Conservation (phyloP, 2,888 invertebrate genomes). For the Alloplasta piceator region DNA sequence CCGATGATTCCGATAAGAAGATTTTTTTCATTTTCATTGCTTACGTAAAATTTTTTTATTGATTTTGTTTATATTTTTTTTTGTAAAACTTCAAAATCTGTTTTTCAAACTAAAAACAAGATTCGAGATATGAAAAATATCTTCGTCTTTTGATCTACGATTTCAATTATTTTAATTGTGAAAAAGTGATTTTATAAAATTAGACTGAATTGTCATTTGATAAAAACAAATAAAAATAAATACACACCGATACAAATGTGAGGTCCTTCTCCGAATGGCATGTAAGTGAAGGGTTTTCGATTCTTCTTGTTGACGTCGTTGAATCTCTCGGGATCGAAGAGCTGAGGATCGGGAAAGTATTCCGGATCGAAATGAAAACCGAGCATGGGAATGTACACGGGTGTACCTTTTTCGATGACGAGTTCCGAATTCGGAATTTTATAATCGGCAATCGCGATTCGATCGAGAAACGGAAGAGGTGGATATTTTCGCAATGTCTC, state of each 20-base stretch:
- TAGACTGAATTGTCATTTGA: too few species aligned
- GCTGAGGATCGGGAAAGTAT: slow-evolving; percentile 80
- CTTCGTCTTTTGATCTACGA: too few species aligned
- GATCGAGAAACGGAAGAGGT: slow-evolving; percentile 76
- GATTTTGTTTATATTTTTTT: too few species aligned
- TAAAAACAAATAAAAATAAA: too few species aligned
- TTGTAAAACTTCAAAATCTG: too few species aligned
- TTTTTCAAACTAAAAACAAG: too few species aligned
- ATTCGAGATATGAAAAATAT: too few species aligned
- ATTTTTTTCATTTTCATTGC: too few species aligned
- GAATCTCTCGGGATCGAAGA: slow-evolving; percentile 83
- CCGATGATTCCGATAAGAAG: too few species aligned
- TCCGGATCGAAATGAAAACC: slow-evolving; percentile 81
- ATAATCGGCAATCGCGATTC: slow-evolving; percentile 73
- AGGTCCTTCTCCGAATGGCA: slow-evolving; percentile 81
- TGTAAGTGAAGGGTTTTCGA: slow-evolving; percentile 72
- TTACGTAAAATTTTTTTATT: too few species aligned
- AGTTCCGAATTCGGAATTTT: slow-evolving; percentile 73
- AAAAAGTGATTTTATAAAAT: background rate
- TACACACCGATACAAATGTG: slow-evolving; percentile 78
- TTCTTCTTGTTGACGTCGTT: slow-evolving; percentile 76
- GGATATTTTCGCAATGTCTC: slow-evolving; percentile 83
- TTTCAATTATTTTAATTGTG: background rate
- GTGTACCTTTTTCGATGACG: slow-evolving; percentile 77
- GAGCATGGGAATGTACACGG: slow-evolving; percentile 77